phyloP scores from a whole-genome alignment of 2,797 vertebrate genomes.

The Neopelma chrysocephalum region DNA sequence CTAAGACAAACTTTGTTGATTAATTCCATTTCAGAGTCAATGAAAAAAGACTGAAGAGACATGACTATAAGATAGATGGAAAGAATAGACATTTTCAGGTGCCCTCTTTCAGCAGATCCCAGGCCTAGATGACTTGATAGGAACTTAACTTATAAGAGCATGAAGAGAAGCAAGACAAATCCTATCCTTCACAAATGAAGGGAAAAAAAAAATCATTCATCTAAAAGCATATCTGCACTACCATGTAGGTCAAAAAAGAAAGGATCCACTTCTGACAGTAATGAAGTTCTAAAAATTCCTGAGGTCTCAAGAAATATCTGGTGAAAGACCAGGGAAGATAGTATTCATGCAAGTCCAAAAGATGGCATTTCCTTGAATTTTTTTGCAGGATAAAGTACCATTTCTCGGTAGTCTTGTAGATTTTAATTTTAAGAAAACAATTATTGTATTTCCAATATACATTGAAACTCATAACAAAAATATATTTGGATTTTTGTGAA shows the following conservation, averaged over 20 bases:
- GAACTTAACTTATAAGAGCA: not conserved
- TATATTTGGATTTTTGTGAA: rapidly evolving
- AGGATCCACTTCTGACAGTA: not conserved
- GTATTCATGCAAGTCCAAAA: not conserved
- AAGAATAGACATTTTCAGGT: not conserved
- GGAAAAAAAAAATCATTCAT: not conserved
- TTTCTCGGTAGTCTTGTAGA: not conserved
- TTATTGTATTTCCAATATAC: not conserved
- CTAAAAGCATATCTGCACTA: not conserved
- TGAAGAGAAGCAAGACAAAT: not conserved
- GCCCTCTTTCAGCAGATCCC: not conserved
- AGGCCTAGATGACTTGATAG: not conserved
- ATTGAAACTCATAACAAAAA: not conserved
- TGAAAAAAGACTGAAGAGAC: not conserved
- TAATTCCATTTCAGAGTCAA: not conserved
- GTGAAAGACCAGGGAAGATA: not conserved
- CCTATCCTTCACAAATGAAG: not conserved
- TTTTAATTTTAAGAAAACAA: not conserved
- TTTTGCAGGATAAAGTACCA: not conserved
- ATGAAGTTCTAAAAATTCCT: not conserved
- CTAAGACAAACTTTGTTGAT: not conserved
- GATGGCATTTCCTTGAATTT: not conserved
- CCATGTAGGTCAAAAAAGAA: not conserved
- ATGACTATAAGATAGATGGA: not conserved
- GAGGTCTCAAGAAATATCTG: not conserved